Percentiles rank a stretch among this genome's conserved stretches.
Evolutionary conservation across 2,113 vertebrate species (phyloP).

Genomic region (Zingel zingel): DNA sequence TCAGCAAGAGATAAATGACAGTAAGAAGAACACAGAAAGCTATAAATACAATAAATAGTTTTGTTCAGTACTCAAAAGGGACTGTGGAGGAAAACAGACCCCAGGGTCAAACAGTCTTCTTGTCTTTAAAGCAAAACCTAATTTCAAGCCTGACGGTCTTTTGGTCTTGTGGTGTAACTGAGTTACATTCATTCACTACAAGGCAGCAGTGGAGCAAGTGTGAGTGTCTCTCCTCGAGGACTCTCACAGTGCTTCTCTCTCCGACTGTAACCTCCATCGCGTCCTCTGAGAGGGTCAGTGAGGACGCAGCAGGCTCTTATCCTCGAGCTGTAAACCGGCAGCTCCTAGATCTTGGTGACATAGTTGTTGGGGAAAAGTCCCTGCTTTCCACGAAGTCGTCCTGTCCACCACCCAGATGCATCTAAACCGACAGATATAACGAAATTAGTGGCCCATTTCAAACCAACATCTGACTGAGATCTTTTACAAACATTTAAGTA

Average conservation of each 20-base stretch:
- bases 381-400: slow-evolving; percentile 95
- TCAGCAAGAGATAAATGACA: slow-evolving; percentile 70
- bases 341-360: slow-evolving; percentile 91
- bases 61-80: slow-evolving; percentile 84
- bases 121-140: slow-evolving; percentile 57
- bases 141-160: slow-evolving; percentile 51
- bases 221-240: slow-evolving; percentile 20
- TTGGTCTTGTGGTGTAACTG: slow-evolving; percentile 49
- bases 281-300: slow-evolving; percentile 30
- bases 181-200: slow-evolving; percentile 53
- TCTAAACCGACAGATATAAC: slow-evolving; percentile 79
- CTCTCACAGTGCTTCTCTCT: slow-evolving; percentile 56
- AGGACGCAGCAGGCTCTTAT: slow-evolving; percentile 44
- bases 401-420: slow-evolving; percentile 97
- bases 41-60: slow-evolving; percentile 99
- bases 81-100: slow-evolving; percentile 61
- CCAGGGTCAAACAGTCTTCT: slow-evolving; percentile 69
- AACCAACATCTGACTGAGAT: background rate
- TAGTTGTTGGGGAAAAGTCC: slow-evolving; percentile 99
- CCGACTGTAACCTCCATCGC: slow-evolving; percentile 14
- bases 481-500: background rate
- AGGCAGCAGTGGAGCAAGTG: slow-evolving; percentile 62
- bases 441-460: background rate
- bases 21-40: slow-evolving; percentile 78
- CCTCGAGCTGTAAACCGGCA: slow-evolving; percentile 37